Base-by-base conservation (phyloP, 2,113 vertebrate species). In the Poicephalus gulielmi region DNA sequence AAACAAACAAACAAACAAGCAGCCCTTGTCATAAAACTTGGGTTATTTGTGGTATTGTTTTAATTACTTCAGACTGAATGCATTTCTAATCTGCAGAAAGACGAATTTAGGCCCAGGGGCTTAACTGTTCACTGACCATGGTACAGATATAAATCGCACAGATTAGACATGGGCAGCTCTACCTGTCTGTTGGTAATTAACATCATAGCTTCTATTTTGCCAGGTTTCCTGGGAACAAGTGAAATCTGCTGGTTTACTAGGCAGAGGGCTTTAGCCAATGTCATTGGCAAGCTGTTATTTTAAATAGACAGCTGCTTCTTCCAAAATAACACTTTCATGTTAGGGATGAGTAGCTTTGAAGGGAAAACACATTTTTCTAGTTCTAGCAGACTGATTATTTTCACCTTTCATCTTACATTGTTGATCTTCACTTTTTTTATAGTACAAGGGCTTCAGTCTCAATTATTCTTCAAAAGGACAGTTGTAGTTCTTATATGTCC, bases 101-200 rank as follows among this genome's bases (percentile, higher is more conserved):
- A 55, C 17, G 79, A 82, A 85, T 17, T 41, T 33, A 70, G 17
- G 31, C 11, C 19, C n/a, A 66, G 83, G 12, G 4, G 11, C 6
- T 53, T 67, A 67, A 59, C 11, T 53, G 7, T 78, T 86, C 28
- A 31, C 12, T 81, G 41, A 52, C 7, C 12, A 17, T 20, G 18
- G 10, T 50, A 70, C 5, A 8, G 13, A n/a, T 57, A 22, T 13
- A 55, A 62, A 83, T 53, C 7, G 3, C 39, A 43, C 31, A 68
- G 25, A 68, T 46, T 39, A 59, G 33, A 83, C 23, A n/a, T 0
- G 0, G 0, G 1, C 22, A 41, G 6, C 6, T 73, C 18, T 68
- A 64, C 22, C 33, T 62, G 9, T 52, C 30, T 71, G 14, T 28
- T 80, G 5, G 23, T 47, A 55, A 78, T 55, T 91, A 57, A 79